Base-by-base conservation (phyloP, 2,888 invertebrate species). In the Leptarthrus brevirostris region DNA sequence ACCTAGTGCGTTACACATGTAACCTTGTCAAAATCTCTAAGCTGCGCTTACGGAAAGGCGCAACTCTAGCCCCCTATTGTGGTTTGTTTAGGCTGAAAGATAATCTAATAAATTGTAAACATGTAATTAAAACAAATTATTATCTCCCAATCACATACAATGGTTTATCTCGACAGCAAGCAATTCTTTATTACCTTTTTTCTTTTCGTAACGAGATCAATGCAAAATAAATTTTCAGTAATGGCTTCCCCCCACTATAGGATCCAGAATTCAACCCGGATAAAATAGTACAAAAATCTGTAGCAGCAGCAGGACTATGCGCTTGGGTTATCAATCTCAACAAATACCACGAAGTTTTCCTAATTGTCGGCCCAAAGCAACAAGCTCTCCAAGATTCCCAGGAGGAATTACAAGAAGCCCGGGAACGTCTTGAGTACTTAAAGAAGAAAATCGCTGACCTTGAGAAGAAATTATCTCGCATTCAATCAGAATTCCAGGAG, bases 321-420 rank as follows among this genome's bases (percentile, higher is more conserved):
- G 92, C 96, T 8, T 98, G 97, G 96, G 96, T 95, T 3, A 92
- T 95, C 78, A 98, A 97, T 85, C 93, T 97, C 78, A 88, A 94
- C 82, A 92, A 89, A 80, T 97, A 95, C 86, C 93, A 95, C 86
- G 92, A 94, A 77, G 94, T 97, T 49, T 96, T 92, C 85, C 92
- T 94, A 73, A 93, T 95, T 54, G 97, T 97, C 0, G 96, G 96
- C 80, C 97, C 97, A 47, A 96, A 98, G 81, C 88, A 97, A 80
- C 88, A 90, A 77, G 97, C 97, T 0, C 87, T 97, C 36, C 91
- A 91, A 53, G 92, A 92, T 77, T 96, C 97, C 8, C 96, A 96
- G 80, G 89, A 91, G 3, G 96, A 96, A 80, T 85, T 97, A 61
- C 89, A 90, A 72, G 92, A 92, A 34, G 97, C 97, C 0, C 87